These are phyloP conservation scores for Andricus quercusramuli DNA, from an alignment of 2,888 invertebrate genomes.

Conservation along the genomic window DNA sequence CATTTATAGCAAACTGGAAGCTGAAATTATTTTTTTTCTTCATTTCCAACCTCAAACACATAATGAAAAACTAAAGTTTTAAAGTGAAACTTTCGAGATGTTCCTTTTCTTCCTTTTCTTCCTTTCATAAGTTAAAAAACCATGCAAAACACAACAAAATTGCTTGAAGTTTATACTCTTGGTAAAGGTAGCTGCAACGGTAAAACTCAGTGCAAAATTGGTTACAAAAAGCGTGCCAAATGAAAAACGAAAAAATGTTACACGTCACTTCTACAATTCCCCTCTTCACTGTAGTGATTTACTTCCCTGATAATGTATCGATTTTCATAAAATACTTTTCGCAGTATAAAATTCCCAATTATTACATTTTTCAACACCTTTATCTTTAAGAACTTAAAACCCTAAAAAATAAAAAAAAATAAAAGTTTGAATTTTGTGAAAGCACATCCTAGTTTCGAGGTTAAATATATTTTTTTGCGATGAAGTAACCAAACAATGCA, in stretches of 20 bases:
- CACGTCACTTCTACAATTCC: neutral
- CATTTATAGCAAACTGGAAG: too few relatives aligned
- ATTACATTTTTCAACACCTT: neutral
- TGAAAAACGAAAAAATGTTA: conserved; percentile 31
- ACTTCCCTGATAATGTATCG: neutral
- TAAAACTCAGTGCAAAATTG: conserved; percentile 55
- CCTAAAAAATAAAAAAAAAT: too few relatives aligned
- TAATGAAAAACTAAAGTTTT: neutral
- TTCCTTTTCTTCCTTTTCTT: conserved; percentile 21
- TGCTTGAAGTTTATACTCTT: conserved; percentile 15
- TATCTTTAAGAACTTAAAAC: neutral
- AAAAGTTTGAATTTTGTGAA: neutral
- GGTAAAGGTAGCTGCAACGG: conserved; percentile 46
- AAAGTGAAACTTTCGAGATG: neutral
- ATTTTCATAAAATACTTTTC: neutral
- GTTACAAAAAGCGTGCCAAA: conserved; percentile 59
- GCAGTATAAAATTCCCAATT: neutral
- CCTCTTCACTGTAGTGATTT: neutral
- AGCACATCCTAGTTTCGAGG: neutral
- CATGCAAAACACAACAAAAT: conserved; percentile 48
- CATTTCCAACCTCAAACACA: neutral
- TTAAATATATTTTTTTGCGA: neutral
- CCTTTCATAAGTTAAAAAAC: conserved; percentile 41
- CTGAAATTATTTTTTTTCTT: neutral
- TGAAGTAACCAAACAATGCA: neutral